Percentiles rank a stretch among this genome's conserved stretches.
These are phyloP conservation scores for Sinodicranocentrus sp. DNA, from an alignment of 2,888 invertebrate species.

Conservation along the genomic window DNA sequence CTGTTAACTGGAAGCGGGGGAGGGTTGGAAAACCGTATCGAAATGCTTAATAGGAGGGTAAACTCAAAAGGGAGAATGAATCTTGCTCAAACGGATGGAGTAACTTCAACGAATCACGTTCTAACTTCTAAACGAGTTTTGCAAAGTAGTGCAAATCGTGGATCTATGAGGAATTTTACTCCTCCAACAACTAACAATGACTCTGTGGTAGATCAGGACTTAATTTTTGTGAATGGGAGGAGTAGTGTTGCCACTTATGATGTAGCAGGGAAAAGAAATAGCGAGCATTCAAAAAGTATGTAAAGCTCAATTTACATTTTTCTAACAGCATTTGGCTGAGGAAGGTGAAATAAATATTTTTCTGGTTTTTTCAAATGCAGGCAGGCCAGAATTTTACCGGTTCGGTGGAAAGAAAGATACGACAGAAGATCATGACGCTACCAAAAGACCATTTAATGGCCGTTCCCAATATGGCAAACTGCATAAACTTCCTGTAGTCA, in stretches of 20 bases:
- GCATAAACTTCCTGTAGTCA: slow-evolving; percentile 24
- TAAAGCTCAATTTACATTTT: not conserved
- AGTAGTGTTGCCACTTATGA: slow-evolving; percentile 6
- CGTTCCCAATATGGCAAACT: slow-evolving; percentile 49
- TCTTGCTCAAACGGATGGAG: not conserved
- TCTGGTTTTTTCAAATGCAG: slow-evolving; percentile 1
- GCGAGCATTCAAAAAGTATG: not conserved
- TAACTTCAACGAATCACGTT: no score
- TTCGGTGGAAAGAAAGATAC: slow-evolving; percentile 34
- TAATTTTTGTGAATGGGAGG: slow-evolving; percentile 28
- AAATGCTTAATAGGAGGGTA: slow-evolving; percentile 33
- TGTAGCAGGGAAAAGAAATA: slow-evolving; percentile 5
- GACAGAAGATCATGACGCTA: not conserved
- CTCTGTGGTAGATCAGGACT: slow-evolving; percentile 27
- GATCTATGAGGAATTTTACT: no score
- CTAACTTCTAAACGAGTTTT: no score
- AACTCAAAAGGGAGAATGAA: slow-evolving; percentile 32
- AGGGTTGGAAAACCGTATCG: slow-evolving; percentile 16
- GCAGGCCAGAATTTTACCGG: slow-evolving; percentile 33
- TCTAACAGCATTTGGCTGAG: not conserved
- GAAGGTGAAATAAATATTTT: no score
- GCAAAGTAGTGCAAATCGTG: no score
- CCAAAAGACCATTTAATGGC: slow-evolving; percentile 44
- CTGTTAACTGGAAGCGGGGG: not conserved
- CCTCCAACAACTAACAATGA: no score